phyloP scores from a whole-genome alignment of 2,113 vertebrate genomes.

The Galemys pyrenaicus region DNA sequence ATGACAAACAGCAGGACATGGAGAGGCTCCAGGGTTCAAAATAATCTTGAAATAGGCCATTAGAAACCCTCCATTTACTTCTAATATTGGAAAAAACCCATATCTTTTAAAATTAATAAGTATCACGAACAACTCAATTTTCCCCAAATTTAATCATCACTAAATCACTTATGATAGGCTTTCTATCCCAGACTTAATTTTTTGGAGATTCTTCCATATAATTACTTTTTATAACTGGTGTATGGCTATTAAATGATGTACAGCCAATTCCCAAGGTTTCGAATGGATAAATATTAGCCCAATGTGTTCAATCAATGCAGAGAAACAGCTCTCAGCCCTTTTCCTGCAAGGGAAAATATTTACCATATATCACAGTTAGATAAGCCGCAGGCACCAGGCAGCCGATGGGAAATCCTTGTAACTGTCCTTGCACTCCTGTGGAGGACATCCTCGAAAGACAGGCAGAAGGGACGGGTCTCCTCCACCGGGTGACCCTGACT shows the following conservation, averaged over 20 bases:
- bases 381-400: slow-evolving; percentile 76
- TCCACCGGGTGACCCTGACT: neutral
- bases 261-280: slow-evolving; percentile 81
- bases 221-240: slow-evolving; percentile 83
- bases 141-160: slow-evolving; percentile 79
- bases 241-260: slow-evolving; percentile 82
- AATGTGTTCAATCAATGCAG: slow-evolving; percentile 86
- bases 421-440: slow-evolving; percentile 84
- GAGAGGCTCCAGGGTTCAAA: slow-evolving; percentile 47
- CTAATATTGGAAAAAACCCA: slow-evolving; percentile 50
- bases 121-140: slow-evolving; percentile 65
- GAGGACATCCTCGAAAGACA: slow-evolving; percentile 83
- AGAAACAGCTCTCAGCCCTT: slow-evolving; percentile 85
- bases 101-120: slow-evolving; percentile 77
- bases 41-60: neutral
- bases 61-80: slow-evolving; percentile 63
- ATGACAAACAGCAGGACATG: neutral
- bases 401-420: slow-evolving; percentile 83
- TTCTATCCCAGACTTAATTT: slow-evolving; percentile 76
- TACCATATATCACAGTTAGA: slow-evolving; percentile 86
- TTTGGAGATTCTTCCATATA: slow-evolving; percentile 82
- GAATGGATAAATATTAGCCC: slow-evolving; percentile 87
- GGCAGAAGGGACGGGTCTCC: slow-evolving; percentile 56
- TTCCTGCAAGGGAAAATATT: slow-evolving; percentile 86
- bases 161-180: slow-evolving; percentile 76